Evolutionary conservation across 2,888 invertebrate species (phyloP), one percentile per base, ranked within the genome.

Genomic region (Penaeus monodon): DNA sequence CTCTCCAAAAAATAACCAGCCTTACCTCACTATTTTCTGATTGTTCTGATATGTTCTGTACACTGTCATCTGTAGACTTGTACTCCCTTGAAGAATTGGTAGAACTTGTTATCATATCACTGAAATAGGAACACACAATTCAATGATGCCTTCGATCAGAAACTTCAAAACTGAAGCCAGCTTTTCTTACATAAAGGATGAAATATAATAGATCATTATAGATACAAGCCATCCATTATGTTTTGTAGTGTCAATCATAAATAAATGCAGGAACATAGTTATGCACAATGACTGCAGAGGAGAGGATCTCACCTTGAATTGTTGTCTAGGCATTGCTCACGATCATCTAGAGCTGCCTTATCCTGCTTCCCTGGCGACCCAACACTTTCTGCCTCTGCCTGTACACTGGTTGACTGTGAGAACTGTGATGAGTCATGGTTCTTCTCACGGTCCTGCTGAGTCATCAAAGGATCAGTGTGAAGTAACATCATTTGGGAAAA

Each of bases 341-440:
- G 78, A 27, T 88, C 89, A 1, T 85, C 88, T 65, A 85, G 66
- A 6, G 64, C 77, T 68, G 80, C 63, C 63, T 73, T 86, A n/a
- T 84, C 86, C 33, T 84, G 88, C 79, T 89, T 89, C 29, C 86
- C 88, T 12, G 89, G 89, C 14, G 89, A 89, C 22, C 88, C 84
- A 38, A 88, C 81, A 65, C 89, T 89, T 81, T 89, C 89, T 2
- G 88, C 86, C 82, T 89, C 88, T 6, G 88, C 89, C 49, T 76
- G 66, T 22, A 89, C 89, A 57, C 89, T 89, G 64, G 89, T 89
- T 7, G 89, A 88, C 74, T 86, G 86, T 7, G 89, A 89, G 76
- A 86, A 89, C 64, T 86, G 88, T 6, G 89, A 85, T 78, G 78
- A 84, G 84, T 64, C 77, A 83, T 66, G 74, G 64, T 77, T 74